A percentile compares a stretch with the other conserved stretches of the same genome.
These are phyloP conservation scores for Dynastes maya DNA, from an alignment of 2,888 invertebrate genomes.

Conservation along the genomic window DNA sequence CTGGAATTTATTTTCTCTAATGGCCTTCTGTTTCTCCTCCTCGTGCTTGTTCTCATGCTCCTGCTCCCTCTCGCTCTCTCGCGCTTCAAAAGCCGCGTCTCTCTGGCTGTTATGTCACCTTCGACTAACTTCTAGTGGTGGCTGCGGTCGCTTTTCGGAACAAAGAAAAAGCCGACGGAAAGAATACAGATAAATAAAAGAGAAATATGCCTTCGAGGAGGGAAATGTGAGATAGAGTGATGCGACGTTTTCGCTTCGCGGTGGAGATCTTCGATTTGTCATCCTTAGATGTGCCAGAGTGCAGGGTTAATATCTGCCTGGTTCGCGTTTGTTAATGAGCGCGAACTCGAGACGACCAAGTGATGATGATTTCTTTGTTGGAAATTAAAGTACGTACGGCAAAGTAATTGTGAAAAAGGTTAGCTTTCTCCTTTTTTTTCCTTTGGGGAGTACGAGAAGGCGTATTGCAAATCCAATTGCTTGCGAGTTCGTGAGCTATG, in stretches of 20 bases:
- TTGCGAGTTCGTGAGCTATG: no score
- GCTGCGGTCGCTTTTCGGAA: no score
- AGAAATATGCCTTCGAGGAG: not conserved
- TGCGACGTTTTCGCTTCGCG: not conserved
- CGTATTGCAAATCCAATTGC: no score
- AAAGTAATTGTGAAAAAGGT: not conserved
- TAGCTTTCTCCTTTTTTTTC: no score
- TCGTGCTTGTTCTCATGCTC: not conserved
- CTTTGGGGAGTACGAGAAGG: no score
- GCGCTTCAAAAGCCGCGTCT: not conserved
- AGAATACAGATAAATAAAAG: not conserved
- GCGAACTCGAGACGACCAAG: not conserved
- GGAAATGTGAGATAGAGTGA: not conserved
- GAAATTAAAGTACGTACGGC: not conserved
- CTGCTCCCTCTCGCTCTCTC: not conserved
- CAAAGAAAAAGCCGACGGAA: not conserved
- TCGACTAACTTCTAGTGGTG: not conserved
- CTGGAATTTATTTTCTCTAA: constrained; percentile 13
- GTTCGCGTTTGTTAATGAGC: not conserved
- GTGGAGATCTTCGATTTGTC: not conserved
- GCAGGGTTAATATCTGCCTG: not conserved
- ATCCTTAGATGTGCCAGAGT: not conserved
- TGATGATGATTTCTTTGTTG: not conserved
- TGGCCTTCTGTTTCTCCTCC: not conserved
- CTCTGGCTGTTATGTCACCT: not conserved